Evolutionary conservation across 2,888 invertebrate genomes (phyloP).

Genomic region (Parnassius orleans): DNA sequence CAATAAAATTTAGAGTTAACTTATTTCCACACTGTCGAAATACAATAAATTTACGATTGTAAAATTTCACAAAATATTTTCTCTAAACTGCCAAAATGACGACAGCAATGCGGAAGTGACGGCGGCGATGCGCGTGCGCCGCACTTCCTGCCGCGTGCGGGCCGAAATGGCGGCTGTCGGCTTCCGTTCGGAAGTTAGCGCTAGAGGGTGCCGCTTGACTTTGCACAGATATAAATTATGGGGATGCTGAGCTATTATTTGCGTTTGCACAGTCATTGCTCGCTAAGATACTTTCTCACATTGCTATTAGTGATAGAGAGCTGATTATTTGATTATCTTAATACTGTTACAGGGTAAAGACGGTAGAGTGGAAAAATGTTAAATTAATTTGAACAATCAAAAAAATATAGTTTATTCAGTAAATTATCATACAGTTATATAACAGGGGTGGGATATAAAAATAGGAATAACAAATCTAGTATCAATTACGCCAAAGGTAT

Average conservation of each 20-base stretch:
- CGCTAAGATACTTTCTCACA: conserved; percentile 33
- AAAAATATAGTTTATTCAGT: too few species aligned
- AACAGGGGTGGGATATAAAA: too few species aligned
- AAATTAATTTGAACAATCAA: too few species aligned
- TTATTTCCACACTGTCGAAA: not conserved
- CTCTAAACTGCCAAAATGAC: conserved; percentile 62
- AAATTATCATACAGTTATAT: too few species aligned
- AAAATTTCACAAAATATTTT: conserved; percentile 46
- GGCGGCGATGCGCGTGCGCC: conserved; percentile 71
- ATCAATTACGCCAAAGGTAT: too few species aligned
- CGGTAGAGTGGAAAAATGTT: not conserved
- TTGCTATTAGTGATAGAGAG: not conserved
- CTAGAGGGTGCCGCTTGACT: conserved; percentile 54
- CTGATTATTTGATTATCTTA: not conserved
- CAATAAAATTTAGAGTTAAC: not conserved
- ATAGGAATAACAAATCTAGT: too few species aligned
- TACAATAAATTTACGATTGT: conserved; percentile 3
- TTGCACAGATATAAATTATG: conserved; percentile 65
- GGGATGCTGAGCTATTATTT: conserved; percentile 64
- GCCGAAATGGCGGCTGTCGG: conserved; percentile 75
- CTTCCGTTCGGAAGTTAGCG: conserved; percentile 67
- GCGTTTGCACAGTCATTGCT: conserved; percentile 57
- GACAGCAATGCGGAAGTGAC: conserved; percentile 65
- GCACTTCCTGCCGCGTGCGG: conserved; percentile 74
- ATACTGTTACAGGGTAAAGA: not conserved